These are phyloP conservation scores for Ariolimax columbianus DNA, from an alignment of 2,888 invertebrate genomes.

Conservation along the genomic window DNA sequence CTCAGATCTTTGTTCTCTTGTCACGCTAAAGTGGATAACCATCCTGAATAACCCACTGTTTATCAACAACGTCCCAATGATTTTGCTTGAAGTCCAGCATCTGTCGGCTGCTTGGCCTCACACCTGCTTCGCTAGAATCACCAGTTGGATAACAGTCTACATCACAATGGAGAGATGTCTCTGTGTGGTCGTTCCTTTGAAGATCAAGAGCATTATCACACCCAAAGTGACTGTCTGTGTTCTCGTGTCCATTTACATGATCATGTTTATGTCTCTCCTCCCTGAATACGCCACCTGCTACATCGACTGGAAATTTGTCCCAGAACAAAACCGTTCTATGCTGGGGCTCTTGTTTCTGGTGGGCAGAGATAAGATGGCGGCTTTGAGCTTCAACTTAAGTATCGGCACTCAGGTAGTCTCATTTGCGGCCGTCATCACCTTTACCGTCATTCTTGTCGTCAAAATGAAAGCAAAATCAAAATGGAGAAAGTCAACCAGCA, in stretches of 20 bases:
- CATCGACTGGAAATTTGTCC: constrained; percentile 23
- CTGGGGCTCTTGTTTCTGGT: constrained; percentile 14
- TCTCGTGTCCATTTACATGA: neutral
- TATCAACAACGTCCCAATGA: neutral
- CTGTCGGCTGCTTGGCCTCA: constrained; percentile 21
- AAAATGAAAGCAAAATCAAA: neutral
- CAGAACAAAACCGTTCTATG: constrained; percentile 9
- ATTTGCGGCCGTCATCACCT: neutral
- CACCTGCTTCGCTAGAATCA: neutral
- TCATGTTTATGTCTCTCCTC: constrained; percentile 7
- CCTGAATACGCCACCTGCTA: constrained; percentile 32
- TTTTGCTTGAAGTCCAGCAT: neutral
- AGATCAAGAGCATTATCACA: neutral
- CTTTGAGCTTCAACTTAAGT: neutral
- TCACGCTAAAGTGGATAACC: neutral
- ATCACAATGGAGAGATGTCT: constrained; percentile 25
- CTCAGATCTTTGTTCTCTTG: neutral
- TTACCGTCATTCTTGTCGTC: neutral
- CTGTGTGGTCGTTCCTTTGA: neutral
- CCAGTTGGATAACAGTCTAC: constrained; percentile 9
- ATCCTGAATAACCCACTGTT: neutral
- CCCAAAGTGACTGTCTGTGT: constrained; percentile 14
- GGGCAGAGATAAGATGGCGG: constrained; percentile 1
- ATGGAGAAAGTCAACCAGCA: neutral
- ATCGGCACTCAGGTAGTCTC: neutral